Evolutionary conservation across 2,797 vertebrate species (phyloP), one percentile per base, ranked within the genome.

Genomic region (Pseudochromis fuscus): DNA sequence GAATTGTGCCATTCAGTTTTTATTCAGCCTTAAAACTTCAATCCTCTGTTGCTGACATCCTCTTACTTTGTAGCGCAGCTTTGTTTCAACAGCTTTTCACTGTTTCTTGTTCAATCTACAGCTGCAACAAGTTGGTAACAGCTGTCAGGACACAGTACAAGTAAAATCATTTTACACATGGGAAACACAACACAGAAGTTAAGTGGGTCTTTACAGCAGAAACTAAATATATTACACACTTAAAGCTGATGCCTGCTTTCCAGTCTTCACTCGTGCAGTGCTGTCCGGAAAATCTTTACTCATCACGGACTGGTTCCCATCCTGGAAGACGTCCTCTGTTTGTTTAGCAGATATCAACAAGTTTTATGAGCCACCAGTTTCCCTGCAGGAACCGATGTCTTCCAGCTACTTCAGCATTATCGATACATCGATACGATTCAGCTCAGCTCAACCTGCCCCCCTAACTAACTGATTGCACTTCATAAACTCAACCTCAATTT

Each of bases 121-220:
- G 35, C 58, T 68, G 19, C 18, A 67, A n/a, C 16, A 58, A 66
- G 33, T 40, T 64, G 48, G 75, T 72, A 70, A 72, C 61, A 84
- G 71, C 65, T 67, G 59, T 76, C 67, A 69, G 60, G 13, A 67
- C 28, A 21, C 38, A n/a, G 23, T 40, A 44, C 13, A 70, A 66
- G 59, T 62, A 25, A 61, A 79, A 58, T 76, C 30, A 59, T 42
- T 28, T 5, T 25, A 46, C 61, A 53, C 42, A 35, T 30, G 49
- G 53, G 45, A 62, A 50, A 57, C 12, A 50, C 15, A 74, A 77
- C 57, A 64, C 23, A 63, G 3, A 37, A 65, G 56, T 53, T 40
- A 55, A 51, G 30, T n/a, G 58, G 37, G 24, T 51, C 4, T 64
- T 79, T 65, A 45, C 12, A 72, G 38, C 52, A 44, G 28, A 60